Conservation (phyloP, 2,888 invertebrate species). For the Incurvaria masculella region DNA sequence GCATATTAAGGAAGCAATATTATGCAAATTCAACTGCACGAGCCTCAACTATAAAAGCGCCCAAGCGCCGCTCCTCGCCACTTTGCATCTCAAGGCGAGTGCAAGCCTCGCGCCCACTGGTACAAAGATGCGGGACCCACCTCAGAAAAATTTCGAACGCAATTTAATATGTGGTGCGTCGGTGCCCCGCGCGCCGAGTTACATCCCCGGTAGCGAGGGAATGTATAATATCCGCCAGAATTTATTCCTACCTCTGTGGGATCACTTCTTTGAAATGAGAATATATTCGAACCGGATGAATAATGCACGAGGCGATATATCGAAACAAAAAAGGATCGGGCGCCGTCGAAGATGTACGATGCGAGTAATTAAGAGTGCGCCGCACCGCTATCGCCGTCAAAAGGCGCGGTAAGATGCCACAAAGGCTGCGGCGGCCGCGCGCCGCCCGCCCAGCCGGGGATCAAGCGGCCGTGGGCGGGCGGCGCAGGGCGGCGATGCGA, state of each 20-base stretch:
- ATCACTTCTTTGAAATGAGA: background rate
- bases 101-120: constrained; percentile 36
- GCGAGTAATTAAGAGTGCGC: background rate
- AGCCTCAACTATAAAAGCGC: constrained; percentile 50
- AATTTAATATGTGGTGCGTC: constrained; percentile 53
- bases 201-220: background rate
- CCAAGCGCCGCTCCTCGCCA: constrained; percentile 24
- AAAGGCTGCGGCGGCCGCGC: background rate
- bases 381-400: background rate
- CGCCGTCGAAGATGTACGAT: background rate
- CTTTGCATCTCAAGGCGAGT: constrained; percentile 55
- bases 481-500: background rate
- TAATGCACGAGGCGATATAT: background rate
- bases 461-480: background rate
- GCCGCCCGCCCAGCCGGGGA: background rate
- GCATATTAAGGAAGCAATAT: constrained; percentile 54
- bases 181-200: background rate
- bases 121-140: constrained; percentile 41
- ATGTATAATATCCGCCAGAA: background rate
- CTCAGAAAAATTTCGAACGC: constrained; percentile 49
- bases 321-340: background rate
- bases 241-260: background rate
- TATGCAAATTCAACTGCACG: constrained; percentile 52
- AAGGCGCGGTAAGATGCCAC: background rate
- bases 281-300: background rate